These are phyloP conservation scores for Laupala kohalensis DNA, from an alignment of 1,140 invertebrate species.

Conservation along the genomic window DNA sequence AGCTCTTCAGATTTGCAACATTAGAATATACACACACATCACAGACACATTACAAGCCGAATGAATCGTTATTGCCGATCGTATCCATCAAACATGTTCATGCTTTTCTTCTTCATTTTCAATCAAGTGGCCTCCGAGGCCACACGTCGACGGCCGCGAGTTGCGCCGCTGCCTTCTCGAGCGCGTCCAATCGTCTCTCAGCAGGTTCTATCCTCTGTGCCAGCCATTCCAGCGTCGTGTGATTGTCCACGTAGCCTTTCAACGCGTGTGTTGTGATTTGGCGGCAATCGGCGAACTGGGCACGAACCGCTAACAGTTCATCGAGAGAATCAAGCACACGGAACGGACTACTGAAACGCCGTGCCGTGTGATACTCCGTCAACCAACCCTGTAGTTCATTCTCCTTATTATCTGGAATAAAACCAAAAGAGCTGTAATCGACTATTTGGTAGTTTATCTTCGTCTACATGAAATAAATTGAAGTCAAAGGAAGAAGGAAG, in stretches of 20 bases:
- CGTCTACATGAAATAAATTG: too few relatives aligned
- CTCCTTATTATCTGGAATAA: too few relatives aligned
- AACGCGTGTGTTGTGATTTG: constrained; percentile 1
- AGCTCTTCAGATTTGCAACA: too few relatives aligned
- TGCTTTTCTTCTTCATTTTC: too few relatives aligned
- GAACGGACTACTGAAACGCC: constrained; percentile 30
- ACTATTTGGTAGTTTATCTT: too few relatives aligned
- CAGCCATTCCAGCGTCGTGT: constrained; percentile 13
- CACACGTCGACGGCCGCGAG: constrained; percentile 7
- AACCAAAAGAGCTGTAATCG: too few relatives aligned
- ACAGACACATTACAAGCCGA: too few relatives aligned
- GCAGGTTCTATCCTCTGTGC: constrained; percentile 13
- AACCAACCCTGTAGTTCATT: constrained; percentile 27
- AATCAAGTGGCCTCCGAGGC: constrained; percentile 11
- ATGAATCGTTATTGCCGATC: too few relatives aligned
- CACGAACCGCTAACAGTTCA: not conserved
- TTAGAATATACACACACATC: too few relatives aligned
- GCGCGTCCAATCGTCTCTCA: not conserved
- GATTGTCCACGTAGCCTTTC: constrained; percentile 12
- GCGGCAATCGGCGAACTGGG: constrained; percentile 3
- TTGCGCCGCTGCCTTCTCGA: not conserved
- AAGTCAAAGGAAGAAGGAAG: too few relatives aligned
- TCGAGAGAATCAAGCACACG: constrained; percentile 29
- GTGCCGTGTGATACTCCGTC: constrained; percentile 32
- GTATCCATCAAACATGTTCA: too few relatives aligned